phyloP scores from a whole-genome alignment of 2,797 vertebrate genomes.

The Amblyopsis hoosieri region DNA sequence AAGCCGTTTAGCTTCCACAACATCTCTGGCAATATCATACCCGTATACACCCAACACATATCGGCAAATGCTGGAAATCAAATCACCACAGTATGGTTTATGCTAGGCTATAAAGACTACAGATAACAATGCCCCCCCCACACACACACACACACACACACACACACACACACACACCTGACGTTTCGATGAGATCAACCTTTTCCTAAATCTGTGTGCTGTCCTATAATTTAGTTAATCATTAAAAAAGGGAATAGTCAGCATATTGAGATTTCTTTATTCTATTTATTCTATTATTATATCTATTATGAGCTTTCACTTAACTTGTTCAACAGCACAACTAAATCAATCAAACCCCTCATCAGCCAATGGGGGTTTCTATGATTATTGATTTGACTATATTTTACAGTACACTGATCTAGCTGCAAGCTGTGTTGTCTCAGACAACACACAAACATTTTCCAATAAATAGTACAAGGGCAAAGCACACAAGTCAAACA shows the following conservation, averaged over 20 bases:
- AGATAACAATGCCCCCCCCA: conserved; percentile 48
- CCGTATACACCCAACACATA: conserved; percentile 12
- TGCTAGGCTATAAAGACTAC: conserved; percentile 34
- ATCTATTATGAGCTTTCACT: conserved; percentile 60
- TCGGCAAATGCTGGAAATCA: conserved; percentile 6
- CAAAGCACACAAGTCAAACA: conserved; percentile 46
- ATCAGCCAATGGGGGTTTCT: conserved; percentile 53
- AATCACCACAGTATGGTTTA: conserved; percentile 1
- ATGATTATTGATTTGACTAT: conserved; percentile 52
- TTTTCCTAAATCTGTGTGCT: conserved; percentile 36
- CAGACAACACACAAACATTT: conserved; percentile 9
- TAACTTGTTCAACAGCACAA: conserved; percentile 59
- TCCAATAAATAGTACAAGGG: conserved; percentile 19
- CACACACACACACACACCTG: not conserved
- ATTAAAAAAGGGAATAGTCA: conserved; percentile 40
- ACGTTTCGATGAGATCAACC: conserved; percentile 33
- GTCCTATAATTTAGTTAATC: conserved; percentile 46
- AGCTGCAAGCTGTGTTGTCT: conserved; percentile 1
- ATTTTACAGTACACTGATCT: conserved; percentile 34
- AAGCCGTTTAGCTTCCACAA: not conserved
- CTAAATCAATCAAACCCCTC: conserved; percentile 47
- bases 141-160: no score
- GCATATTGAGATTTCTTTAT: conserved; percentile 18
- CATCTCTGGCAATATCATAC: conserved; percentile 5
- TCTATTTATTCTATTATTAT: no score